These are phyloP conservation scores for Salvelinus sp. DNA, from an alignment of 2,113 vertebrate species.

Conservation along the genomic window DNA sequence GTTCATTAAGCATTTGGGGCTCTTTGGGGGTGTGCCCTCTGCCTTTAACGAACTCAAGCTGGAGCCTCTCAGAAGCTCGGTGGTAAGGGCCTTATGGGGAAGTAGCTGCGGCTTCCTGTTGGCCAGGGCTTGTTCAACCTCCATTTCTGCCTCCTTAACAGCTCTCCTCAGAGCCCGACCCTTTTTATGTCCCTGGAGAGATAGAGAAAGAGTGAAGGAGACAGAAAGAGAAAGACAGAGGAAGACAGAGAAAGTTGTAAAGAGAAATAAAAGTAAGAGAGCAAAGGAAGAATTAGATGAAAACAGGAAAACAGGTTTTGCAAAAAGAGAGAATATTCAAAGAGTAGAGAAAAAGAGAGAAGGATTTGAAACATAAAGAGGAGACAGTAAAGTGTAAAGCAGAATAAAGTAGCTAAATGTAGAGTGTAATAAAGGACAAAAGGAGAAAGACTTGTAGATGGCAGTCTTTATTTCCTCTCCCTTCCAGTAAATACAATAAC, in stretches of 20 bases:
- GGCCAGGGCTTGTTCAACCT: slow-evolving; percentile 16
- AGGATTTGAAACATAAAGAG: slow-evolving; percentile 24
- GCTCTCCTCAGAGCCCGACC: slow-evolving; percentile 24
- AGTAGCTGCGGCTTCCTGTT: slow-evolving; percentile 1
- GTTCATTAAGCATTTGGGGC: slow-evolving; percentile 16
- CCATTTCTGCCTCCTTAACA: slow-evolving; percentile 37
- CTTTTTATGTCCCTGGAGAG: slow-evolving; percentile 40
- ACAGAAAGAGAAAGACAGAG: neutral
- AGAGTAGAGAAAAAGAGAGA: neutral
- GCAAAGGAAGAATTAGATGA: neutral
- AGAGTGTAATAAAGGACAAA: neutral
- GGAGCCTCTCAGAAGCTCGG: slow-evolving; percentile 38
- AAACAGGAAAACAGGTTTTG: neutral
- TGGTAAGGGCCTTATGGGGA: slow-evolving; percentile 30
- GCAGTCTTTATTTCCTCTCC: neutral
- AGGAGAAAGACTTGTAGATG: neutral
- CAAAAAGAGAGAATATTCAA: neutral
- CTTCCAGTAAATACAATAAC: slow-evolving; percentile 9
- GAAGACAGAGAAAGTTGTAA: neutral
- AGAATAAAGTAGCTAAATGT: slow-evolving; percentile 4
- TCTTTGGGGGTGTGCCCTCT: slow-evolving; percentile 20
- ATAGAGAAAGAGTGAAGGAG: neutral
- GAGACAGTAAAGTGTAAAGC: neutral
- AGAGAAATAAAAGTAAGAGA: neutral
- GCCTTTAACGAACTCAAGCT: slow-evolving; percentile 24